Conservation (phyloP, 2,888 invertebrate genomes). For the Phortica magna region DNA sequence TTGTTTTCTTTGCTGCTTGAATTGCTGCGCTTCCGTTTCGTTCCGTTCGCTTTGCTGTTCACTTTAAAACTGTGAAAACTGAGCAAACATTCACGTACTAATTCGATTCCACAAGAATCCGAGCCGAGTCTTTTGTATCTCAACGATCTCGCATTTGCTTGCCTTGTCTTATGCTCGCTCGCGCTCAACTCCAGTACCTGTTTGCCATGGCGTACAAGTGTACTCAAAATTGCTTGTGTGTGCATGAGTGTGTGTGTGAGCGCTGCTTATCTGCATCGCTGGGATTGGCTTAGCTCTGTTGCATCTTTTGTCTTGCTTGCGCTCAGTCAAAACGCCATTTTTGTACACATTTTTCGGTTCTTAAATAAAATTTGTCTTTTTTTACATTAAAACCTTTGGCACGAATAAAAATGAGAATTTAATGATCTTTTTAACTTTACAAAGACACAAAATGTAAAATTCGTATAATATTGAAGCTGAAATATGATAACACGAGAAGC, state of each 20-base stretch:
- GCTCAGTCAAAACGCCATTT: conserved; percentile 17
- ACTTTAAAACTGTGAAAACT: conserved; percentile 58
- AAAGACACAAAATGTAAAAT: too few relatives aligned
- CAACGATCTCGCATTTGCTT: conserved; percentile 54
- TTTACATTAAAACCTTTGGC: background rate
- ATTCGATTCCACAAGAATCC: conserved; percentile 60
- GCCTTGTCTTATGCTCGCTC: conserved; percentile 27
- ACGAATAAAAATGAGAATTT: too few relatives aligned
- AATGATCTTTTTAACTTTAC: too few relatives aligned
- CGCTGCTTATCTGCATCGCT: background rate
- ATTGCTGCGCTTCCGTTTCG: conserved; percentile 33
- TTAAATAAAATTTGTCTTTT: background rate
- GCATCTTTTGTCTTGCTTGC: background rate
- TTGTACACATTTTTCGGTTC: background rate
- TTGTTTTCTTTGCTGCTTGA: background rate
- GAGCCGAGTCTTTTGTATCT: conserved; percentile 49
- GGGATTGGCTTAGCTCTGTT: background rate
- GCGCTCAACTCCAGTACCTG: conserved; percentile 40
- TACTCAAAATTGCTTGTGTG: background rate
- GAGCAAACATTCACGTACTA: conserved; percentile 41
- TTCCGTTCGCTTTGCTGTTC: conserved; percentile 58
- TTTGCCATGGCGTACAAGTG: conserved; percentile 9
- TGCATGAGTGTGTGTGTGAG: background rate
- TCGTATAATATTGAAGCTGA: too few relatives aligned
- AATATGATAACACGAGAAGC: too few relatives aligned